Evolutionary conservation across 2,888 invertebrate species (phyloP), one percentile per base, ranked within the genome.

Genomic region (Callimorpha dominula): DNA sequence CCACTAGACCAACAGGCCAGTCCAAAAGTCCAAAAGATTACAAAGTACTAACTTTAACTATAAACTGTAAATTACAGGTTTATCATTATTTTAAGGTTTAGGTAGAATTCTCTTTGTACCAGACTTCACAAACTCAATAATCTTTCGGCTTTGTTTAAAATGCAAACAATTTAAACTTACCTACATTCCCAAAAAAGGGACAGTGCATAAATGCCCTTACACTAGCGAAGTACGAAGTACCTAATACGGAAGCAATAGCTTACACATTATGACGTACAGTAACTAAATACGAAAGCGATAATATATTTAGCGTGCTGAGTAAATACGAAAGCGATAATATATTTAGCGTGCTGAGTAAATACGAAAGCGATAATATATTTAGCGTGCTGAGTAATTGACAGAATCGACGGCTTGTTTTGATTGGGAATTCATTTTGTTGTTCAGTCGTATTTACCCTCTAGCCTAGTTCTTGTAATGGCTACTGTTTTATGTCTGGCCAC

Each of bases 381-480:
- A 65, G 74, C 85, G 77, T 81, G 78, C 76, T 60, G 68, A 71
- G 49, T 78, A 78, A 81, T 85, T 80, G 90, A 90, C 90, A 86
- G 83, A 74, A 81, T 78, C 82, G 89, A 88, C 87, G 90, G 89
- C 72, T 81, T 77, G 83, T 81, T 85, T 76, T 88, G 89, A 89
- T 85, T 78, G 83, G 85, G 78, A 83, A 88, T 90, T 89, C 86
- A 90, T 90, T 89, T 85, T 78, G 82, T 82, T 78, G 82, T 82
- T 78, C 74, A 76, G 81, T 80, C 81, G 81, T 68, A 80, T 73
- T 75, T 75, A 72, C 62, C 81, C 79, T 81, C 80, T 80, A 76
- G 81, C 70, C 72, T 68, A 46, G 9, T 2, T n/a, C 60, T 73
- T 74, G 71, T 69, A 69, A 63, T 52, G 15, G 57, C 50, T 70